These are phyloP conservation scores for Furnarius figulus DNA, from an alignment of 2,113 vertebrate genomes.

Conservation along the genomic window DNA sequence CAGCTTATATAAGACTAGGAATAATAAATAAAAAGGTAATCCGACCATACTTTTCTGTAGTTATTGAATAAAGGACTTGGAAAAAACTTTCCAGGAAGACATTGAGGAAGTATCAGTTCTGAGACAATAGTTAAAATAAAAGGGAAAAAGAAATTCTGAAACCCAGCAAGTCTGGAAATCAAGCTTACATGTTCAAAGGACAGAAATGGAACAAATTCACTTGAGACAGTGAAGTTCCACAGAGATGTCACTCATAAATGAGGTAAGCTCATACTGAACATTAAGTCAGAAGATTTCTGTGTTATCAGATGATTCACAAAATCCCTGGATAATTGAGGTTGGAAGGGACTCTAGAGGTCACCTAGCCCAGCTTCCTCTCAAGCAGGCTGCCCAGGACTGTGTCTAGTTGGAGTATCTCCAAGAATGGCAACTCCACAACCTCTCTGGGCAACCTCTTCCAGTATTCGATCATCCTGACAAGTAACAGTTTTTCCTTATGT, in stretches of 20 bases:
- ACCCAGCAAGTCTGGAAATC: neutral
- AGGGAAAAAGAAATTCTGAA: neutral
- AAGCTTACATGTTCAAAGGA: neutral
- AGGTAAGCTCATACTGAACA: neutral
- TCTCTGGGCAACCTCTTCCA: neutral
- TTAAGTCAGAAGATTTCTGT: neutral
- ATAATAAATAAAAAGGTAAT: slow-evolving; percentile 67
- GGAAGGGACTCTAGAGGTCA: neutral
- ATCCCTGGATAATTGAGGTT: neutral
- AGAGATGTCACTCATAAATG: neutral
- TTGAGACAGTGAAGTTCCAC: neutral
- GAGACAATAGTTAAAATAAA: neutral
- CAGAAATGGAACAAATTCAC: neutral
- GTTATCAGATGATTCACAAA: neutral
- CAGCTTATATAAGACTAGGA: neutral
- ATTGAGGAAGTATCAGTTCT: neutral
- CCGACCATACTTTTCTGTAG: slow-evolving; percentile 38
- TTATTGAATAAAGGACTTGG: slow-evolving; percentile 36
- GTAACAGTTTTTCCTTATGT: neutral
- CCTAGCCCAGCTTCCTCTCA: neutral
- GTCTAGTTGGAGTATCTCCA: neutral
- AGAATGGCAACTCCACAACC: neutral
- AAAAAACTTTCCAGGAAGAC: neutral
- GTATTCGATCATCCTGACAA: neutral
- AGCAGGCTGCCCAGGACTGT: neutral